A percentile compares a stretch with the other conserved stretches of the same genome.
Conservation (phyloP, 2,888 invertebrate species). For the Adelphocoris suturalis region DNA sequence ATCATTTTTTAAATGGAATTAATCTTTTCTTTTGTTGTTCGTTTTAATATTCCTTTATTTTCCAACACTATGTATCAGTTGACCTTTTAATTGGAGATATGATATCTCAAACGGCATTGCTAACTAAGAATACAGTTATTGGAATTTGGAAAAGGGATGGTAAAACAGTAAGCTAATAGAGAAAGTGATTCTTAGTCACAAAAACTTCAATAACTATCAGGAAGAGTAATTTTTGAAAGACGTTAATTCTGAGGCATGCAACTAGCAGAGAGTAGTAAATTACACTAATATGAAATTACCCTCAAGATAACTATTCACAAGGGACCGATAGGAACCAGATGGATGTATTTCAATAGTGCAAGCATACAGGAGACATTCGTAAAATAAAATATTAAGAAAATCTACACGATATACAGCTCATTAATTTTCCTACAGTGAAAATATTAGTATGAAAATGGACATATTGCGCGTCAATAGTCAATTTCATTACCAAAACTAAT, state of each 20-base stretch:
- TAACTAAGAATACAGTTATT: no score
- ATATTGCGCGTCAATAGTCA: no score
- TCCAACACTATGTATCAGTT: no score
- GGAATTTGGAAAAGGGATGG: not conserved
- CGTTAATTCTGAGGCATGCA: not conserved
- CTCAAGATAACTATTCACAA: not conserved
- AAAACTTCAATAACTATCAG: constrained; percentile 72
- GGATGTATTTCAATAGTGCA: not conserved
- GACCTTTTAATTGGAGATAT: no score
- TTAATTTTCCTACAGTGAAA: not conserved
- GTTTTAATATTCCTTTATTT: no score
- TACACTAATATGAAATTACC: no score
- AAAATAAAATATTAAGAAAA: not conserved
- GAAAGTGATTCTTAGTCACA: not conserved
- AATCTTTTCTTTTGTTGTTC: no score
- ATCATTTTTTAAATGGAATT: no score
- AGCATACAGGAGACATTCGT: constrained; percentile 9
- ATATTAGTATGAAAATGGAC: no score
- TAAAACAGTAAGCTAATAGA: not conserved
- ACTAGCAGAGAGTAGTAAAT: not conserved
- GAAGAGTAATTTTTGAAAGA: constrained; percentile 34
- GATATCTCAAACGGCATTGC: no score
- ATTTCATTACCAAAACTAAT: no score
- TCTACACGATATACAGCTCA: not conserved
- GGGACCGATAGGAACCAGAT: not conserved